Evolutionary conservation across 2,888 invertebrate species (phyloP), one percentile per base, ranked within the genome.

Genomic region (Watsonalla cultraria): DNA sequence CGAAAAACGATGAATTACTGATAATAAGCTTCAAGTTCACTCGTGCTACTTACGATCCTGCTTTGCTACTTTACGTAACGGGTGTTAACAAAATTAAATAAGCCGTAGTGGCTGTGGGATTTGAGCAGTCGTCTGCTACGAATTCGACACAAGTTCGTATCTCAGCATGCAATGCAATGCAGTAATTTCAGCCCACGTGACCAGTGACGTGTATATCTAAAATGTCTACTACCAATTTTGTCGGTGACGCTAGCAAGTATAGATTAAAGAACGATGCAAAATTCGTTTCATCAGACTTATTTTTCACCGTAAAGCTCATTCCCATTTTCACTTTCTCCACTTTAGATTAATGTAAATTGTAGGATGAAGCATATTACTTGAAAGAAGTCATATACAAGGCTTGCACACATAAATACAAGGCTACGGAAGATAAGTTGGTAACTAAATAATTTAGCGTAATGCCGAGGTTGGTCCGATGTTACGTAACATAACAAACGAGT

Each of bases 1-100:
- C 69, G 69, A 71, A 62, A 74, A 72, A 66, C 74, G 70, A 76
- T 74, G 74, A 74, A 74, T 74, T 73, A 65, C 69, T 67, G 76
- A 78, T 80, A 78, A 76, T 75, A 69, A 70, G 62, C 39, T 48
- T 45, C 47, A 58, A 58, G 48, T 55, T 53, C 48, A 14, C 57
- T 58, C 14, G 6, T 8, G 15, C 39, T 37, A 7, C 39, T 35
- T 14, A 15, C 14, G 15, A 5, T 15, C 14, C 15, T 24, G 7
- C 4, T 48, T 35, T 33, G n/a, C 34, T 47, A 11, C 13, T 34
- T 34, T 47, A 34, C 8, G 34, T 47, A 47, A 11, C 33, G 15
- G 34, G 7, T n/a, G 47, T n/a, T 47, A 11, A 9, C n/a, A 11
- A 47, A 5, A 47, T 47, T n/a, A n/a, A n/a, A n/a, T n/a, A n/a